A percentile compares a stretch with the other conserved stretches of the same genome.
Conservation (phyloP, 2,113 vertebrate species). For the Salvator merianae region DNA sequence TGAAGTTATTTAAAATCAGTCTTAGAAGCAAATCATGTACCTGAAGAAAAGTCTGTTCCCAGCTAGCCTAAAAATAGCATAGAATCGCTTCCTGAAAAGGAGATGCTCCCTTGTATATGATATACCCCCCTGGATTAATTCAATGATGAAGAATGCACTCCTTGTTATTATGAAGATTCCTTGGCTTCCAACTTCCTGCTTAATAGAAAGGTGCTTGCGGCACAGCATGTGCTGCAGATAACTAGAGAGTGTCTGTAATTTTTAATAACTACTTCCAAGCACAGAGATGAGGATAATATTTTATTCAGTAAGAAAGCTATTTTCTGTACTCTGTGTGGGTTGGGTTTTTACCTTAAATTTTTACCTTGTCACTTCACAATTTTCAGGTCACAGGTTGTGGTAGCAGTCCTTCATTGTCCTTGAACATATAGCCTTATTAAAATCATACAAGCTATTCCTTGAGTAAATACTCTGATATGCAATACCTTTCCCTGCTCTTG, state of each 20-base stretch:
- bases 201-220: conserved; percentile 2
- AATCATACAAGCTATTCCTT: accelerated
- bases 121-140: background rate
- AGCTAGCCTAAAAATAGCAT: background rate
- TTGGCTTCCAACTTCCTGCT: background rate
- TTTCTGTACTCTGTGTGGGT: conserved; percentile 41
- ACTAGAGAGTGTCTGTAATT: accelerated
- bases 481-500: too few species aligned
- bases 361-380: conserved; percentile 34
- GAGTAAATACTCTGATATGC: background rate
- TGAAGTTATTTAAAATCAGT: too few species aligned
- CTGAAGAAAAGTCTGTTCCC: background rate
- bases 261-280: conserved; percentile 30
- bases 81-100: background rate
- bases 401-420: conserved; percentile 20
- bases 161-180: background rate
- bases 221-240: background rate
- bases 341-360: conserved; percentile 35
- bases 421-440: conserved; percentile 6
- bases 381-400: conserved; percentile 18
- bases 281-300: conserved; percentile 37
- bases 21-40: too few species aligned
- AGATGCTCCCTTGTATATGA: background rate
- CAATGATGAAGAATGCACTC: background rate
- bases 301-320: conserved; percentile 32